Evolutionary conservation across 1,140 invertebrate genomes (phyloP).

Genomic region (Hyles euphorbiae): DNA sequence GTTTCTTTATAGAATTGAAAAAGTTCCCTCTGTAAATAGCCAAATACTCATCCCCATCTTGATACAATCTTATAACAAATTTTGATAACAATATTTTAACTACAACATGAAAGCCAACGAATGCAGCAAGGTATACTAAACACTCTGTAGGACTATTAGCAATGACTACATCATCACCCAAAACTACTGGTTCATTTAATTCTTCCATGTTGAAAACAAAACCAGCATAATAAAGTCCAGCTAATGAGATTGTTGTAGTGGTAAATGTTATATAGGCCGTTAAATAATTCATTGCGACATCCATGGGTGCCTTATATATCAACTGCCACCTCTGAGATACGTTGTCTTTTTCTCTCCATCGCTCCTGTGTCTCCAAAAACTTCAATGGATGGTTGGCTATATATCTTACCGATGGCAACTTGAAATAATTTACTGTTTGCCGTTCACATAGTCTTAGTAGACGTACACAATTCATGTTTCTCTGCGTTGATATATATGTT

Average conservation of each 20-base stretch:
- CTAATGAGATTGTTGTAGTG: constrained; percentile 31
- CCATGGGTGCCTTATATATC: constrained; percentile 67
- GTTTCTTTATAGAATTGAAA: constrained; percentile 49
- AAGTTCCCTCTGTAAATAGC: constrained; percentile 57
- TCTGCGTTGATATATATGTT: too few relatives aligned
- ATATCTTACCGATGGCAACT: constrained; percentile 31
- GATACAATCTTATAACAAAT: constrained; percentile 58
- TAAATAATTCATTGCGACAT: constrained; percentile 40
- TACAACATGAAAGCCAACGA: constrained; percentile 48
- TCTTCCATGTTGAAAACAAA: constrained; percentile 41
- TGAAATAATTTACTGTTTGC: constrained; percentile 22
- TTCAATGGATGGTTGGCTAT: constrained; percentile 46
- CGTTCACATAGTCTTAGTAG: constrained; percentile 26
- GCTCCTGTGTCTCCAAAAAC: constrained; percentile 50
- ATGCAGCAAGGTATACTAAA: constrained; percentile 50
- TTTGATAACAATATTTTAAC: constrained; percentile 54
- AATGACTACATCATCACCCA: constrained; percentile 51
- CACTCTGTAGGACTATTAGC: constrained; percentile 53
- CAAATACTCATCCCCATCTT: constrained; percentile 59
- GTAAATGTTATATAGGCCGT: constrained; percentile 51
- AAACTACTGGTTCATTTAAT: constrained; percentile 47
- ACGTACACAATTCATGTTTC: constrained; percentile 42
- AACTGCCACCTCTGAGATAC: constrained; percentile 51
- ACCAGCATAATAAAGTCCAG: constrained; percentile 44
- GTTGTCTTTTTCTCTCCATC: constrained; percentile 48